Conservation (phyloP, 2,113 vertebrate species). For the Machaerirhynchus nigripectus region DNA sequence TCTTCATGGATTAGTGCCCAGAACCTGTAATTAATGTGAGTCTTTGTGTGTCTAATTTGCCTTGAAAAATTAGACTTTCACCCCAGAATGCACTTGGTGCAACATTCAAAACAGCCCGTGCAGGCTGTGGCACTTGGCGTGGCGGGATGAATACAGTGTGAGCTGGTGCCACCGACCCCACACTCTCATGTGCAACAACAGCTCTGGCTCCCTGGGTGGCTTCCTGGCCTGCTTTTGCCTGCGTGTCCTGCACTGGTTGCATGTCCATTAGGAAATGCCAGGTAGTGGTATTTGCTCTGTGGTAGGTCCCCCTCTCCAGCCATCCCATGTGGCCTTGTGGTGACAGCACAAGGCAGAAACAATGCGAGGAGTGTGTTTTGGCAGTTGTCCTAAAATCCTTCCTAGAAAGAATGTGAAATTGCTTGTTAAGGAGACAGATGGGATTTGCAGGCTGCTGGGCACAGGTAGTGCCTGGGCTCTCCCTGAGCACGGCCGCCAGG, state of each 20-base stretch:
- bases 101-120: not conserved
- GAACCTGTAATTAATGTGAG: slow-evolving; percentile 63
- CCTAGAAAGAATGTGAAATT: slow-evolving; percentile 19
- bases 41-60: slow-evolving; percentile 66
- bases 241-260: not conserved
- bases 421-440: not conserved
- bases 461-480: not conserved
- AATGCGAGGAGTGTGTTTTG: not conserved
- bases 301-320: not conserved
- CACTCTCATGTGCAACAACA: not conserved
- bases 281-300: not conserved
- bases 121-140: rapidly evolving
- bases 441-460: not conserved
- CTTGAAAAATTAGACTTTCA: slow-evolving; percentile 58
- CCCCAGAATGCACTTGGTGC: slow-evolving; percentile 31
- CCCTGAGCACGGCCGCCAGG: rapidly evolving
- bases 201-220: not conserved
- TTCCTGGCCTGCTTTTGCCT: not conserved
- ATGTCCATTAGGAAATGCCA: not conserved
- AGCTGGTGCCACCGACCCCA: rapidly evolving
- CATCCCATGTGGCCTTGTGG: not conserved
- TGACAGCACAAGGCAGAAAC: not conserved
- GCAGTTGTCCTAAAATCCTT: slow-evolving; percentile 15
- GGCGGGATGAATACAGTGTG: rapidly evolving
- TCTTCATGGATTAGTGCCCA: slow-evolving; percentile 58